Percentiles rank a stretch among this genome's conserved stretches.
phyloP scores from a whole-genome alignment of 2,888 invertebrate genomes.

The Mythimna vitellina region DNA sequence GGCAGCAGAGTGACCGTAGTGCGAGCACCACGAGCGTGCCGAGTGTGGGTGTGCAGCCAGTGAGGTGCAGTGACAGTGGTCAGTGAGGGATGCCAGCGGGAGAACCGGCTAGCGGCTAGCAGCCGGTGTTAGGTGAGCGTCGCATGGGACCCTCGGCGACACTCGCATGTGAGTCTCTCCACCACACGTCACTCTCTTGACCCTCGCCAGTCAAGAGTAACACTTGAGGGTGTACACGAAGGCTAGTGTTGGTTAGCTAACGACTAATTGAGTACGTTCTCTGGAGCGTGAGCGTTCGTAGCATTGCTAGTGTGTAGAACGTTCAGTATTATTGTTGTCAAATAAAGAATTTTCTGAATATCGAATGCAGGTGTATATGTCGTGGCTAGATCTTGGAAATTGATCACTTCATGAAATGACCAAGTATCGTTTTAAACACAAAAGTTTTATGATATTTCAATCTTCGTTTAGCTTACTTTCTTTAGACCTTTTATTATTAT shows the following conservation, averaged over 20 bases:
- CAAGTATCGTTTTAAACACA: no score
- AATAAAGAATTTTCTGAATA: not conserved
- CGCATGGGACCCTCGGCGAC: not conserved
- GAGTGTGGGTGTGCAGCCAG: conserved; percentile 8
- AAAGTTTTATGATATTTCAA: no score
- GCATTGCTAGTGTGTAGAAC: not conserved
- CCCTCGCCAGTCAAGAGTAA: not conserved
- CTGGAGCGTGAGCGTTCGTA: not conserved
- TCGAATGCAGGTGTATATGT: not conserved
- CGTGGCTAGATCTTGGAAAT: no score
- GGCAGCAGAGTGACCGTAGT: not conserved
- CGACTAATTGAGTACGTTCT: not conserved
- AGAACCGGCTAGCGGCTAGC: conserved; percentile 1
- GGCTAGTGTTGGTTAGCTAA: no score
- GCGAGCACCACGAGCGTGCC: not conserved
- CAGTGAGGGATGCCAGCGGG: conserved; percentile 6
- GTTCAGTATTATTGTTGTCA: no score
- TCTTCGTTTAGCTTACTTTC: no score
- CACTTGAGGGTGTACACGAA: not conserved
- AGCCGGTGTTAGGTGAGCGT: not conserved
- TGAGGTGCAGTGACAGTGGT: conserved; percentile 41
- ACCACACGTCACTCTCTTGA: not conserved
- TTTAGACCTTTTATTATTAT: no score
- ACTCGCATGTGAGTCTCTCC: conserved; percentile 39
- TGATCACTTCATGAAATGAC: no score